These are phyloP conservation scores for Latrodectus hesperus DNA, from an alignment of 2,888 invertebrate genomes.

Conservation along the genomic window DNA sequence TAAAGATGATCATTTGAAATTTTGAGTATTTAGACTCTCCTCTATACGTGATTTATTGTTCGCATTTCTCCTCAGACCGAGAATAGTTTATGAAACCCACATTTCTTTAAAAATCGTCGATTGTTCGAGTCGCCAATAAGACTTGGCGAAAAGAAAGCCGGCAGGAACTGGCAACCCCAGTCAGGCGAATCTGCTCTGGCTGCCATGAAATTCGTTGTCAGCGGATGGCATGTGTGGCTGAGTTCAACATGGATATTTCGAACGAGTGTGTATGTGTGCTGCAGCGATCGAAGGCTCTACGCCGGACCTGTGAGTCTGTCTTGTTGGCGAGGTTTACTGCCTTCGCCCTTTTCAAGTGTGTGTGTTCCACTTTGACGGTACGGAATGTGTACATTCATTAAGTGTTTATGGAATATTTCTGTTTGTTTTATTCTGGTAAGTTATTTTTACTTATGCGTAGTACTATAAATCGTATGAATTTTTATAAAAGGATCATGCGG, in stretches of 20 bases:
- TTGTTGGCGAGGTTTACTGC: conserved; percentile 52
- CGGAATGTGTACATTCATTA: conserved; percentile 46
- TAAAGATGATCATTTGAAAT: too few relatives aligned
- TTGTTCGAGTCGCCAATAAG: background rate
- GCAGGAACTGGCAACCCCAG: conserved; percentile 28
- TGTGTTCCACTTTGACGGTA: conserved; percentile 34
- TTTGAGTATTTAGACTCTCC: too few relatives aligned
- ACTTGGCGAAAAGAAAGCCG: background rate
- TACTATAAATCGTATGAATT: background rate
- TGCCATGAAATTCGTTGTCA: conserved; percentile 37
- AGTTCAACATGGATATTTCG: conserved; percentile 53
- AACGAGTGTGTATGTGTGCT: conserved; percentile 48
- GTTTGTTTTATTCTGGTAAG: conserved; percentile 40
- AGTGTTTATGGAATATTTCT: conserved; percentile 39
- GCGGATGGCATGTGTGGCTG: conserved; percentile 37
- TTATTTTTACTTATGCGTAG: background rate
- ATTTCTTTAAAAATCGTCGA: background rate
- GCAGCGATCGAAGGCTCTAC: conserved; percentile 59
- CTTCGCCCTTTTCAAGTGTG: conserved; percentile 44
- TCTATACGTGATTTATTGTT: too few relatives aligned
- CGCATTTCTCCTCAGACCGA: too few relatives aligned
- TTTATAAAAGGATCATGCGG: too few relatives aligned
- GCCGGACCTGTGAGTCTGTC: conserved; percentile 51
- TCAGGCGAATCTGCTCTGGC: conserved; percentile 19
- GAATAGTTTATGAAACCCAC: too few relatives aligned